These are phyloP conservation scores for Lasiommata megera DNA, from an alignment of 2,888 invertebrate genomes.

Conservation along the genomic window DNA sequence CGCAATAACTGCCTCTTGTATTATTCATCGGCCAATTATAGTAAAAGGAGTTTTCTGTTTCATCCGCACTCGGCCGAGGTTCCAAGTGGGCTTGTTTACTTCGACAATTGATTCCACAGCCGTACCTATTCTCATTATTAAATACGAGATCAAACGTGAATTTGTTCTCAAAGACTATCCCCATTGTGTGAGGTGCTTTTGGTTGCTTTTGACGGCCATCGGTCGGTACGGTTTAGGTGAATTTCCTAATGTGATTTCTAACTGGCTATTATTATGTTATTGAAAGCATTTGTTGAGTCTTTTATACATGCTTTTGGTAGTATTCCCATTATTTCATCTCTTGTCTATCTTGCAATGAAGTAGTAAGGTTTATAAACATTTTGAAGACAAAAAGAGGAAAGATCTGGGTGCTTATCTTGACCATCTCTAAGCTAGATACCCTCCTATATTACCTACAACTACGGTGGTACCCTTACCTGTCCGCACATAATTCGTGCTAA, in stretches of 20 bases:
- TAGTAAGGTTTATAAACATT: no score
- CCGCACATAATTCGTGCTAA: no score
- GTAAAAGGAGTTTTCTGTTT: slow-evolving; percentile 76
- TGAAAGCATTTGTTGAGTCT: no score
- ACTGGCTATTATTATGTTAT: not conserved
- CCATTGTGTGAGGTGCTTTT: slow-evolving; percentile 30
- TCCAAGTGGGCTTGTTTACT: slow-evolving; percentile 58
- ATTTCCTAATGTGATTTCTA: slow-evolving; percentile 13
- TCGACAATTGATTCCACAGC: slow-evolving; percentile 55
- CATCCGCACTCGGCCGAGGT: slow-evolving; percentile 39
- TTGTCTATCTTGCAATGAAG: no score
- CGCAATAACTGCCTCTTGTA: slow-evolving; percentile 76
- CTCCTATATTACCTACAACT: no score
- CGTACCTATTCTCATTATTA: slow-evolving; percentile 57
- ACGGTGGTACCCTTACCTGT: no score
- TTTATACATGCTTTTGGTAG: no score
- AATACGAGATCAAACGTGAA: slow-evolving; percentile 57
- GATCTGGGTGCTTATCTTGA: no score
- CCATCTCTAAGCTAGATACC: no score
- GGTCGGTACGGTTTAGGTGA: slow-evolving; percentile 13
- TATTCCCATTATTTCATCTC: no score
- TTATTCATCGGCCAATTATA: slow-evolving; percentile 81
- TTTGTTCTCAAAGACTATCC: slow-evolving; percentile 34
- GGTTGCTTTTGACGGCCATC: slow-evolving; percentile 21
- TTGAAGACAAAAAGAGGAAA: no score